These are phyloP conservation scores for Ephestia elutella DNA, from an alignment of 1,140 invertebrate genomes.

Conservation along the genomic window DNA sequence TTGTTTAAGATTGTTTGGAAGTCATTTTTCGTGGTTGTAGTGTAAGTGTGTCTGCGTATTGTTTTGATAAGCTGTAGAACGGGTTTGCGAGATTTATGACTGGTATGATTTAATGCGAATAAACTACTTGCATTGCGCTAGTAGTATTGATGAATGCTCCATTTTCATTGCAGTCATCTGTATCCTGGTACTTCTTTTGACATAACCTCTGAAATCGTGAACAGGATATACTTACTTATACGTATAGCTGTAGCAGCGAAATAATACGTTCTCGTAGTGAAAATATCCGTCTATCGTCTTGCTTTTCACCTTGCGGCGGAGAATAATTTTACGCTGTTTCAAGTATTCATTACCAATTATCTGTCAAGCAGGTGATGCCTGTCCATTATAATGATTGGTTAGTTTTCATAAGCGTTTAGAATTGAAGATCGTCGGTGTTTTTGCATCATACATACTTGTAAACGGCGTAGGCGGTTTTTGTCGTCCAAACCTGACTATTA, in stretches of 20 bases:
- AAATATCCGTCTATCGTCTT: not conserved
- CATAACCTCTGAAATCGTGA: slow-evolving; percentile 1
- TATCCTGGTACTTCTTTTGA: not conserved
- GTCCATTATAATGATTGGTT: slow-evolving; percentile 5
- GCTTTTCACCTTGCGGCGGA: not conserved
- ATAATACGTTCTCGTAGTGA: slow-evolving; percentile 1
- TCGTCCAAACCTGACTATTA: not conserved
- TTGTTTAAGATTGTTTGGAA: slow-evolving; percentile 29
- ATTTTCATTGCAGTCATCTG: slow-evolving; percentile 46
- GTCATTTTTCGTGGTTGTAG: slow-evolving; percentile 49
- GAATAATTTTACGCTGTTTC: slow-evolving; percentile 3
- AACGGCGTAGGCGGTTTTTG: slow-evolving; percentile 2
- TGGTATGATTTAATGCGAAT: slow-evolving; percentile 74
- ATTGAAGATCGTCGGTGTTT: slow-evolving; percentile 3
- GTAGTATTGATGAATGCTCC: slow-evolving; percentile 70
- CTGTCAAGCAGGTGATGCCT: slow-evolving; percentile 4
- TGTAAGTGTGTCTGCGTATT: slow-evolving; percentile 73
- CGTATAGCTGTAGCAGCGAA: not conserved
- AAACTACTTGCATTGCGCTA: slow-evolving; percentile 68
- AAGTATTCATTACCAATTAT: slow-evolving; percentile 4
- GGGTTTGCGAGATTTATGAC: slow-evolving; percentile 73
- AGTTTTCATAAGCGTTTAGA: slow-evolving; percentile 5
- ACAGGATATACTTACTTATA: not conserved
- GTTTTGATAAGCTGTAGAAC: slow-evolving; percentile 75
- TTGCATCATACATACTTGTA: not conserved